phyloP scores from a whole-genome alignment of 2,888 invertebrate species.

The Melanostoma scalare region DNA sequence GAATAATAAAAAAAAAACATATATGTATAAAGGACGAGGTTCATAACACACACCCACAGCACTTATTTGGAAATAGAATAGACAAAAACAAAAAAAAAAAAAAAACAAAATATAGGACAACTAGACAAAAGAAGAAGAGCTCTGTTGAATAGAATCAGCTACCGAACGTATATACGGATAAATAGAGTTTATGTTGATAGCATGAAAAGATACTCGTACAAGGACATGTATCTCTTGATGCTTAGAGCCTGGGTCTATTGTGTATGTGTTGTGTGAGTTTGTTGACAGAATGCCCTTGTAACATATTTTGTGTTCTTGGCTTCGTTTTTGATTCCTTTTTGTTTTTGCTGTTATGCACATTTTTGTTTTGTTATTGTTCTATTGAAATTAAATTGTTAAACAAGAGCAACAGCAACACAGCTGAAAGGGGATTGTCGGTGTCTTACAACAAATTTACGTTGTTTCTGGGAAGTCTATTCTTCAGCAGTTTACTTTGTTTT shows the following conservation, averaged over 20 bases:
- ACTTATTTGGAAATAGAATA: constrained; percentile 8
- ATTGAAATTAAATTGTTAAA: constrained; percentile 39
- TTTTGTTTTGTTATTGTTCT: constrained; percentile 29
- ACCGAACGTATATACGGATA: constrained; percentile 43
- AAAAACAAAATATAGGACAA: constrained; percentile 11
- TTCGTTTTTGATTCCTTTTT: constrained; percentile 39
- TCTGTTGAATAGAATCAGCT: constrained; percentile 46
- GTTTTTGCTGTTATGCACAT: neutral
- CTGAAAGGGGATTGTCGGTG: neutral
- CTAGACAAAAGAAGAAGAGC: constrained; percentile 14
- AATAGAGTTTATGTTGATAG: constrained; percentile 26
- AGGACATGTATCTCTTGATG: constrained; percentile 54
- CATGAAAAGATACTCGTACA: constrained; percentile 33
- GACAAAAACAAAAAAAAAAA: constrained; percentile 20
- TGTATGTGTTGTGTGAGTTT: constrained; percentile 58
- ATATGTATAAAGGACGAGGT: neutral
- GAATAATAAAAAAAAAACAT: constrained; percentile 29
- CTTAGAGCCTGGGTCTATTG: constrained; percentile 39
- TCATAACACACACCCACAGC: constrained; percentile 5
- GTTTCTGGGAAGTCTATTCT: constrained; percentile 6
- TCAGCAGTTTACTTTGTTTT: neutral
- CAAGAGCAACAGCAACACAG: neutral
- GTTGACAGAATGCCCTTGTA: constrained; percentile 69
- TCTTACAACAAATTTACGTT: neutral
- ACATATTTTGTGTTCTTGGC: constrained; percentile 57